Evolutionary conservation across 2,113 vertebrate species (phyloP), one percentile per base, ranked within the genome.

Genomic region (Silurus glanis): DNA sequence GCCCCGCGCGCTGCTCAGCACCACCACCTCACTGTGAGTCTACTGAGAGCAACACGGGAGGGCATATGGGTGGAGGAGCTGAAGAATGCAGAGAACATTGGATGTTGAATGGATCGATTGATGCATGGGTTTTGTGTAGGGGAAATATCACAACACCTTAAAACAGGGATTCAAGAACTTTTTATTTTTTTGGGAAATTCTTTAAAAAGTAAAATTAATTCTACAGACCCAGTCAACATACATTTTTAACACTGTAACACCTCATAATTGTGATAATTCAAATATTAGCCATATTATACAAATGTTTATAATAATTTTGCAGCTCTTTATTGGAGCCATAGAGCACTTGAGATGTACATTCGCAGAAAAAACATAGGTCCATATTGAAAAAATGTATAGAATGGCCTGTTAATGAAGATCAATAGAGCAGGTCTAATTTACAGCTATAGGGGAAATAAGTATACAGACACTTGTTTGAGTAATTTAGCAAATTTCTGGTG

Each of bases 21-120:
- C 93, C 82, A 97, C 97, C 10, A 95, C 97, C 16, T 95, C 95
- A 69, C 94, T 98, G 97, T 98, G 90, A 97, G 97, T 97, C 62
- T 16, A 61, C 59, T 55, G 47, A 72, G 9, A 23, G 10, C 28
- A 72, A n/a, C 69, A 47, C 19, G 56, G 37, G 28, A 80, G 28
- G 13, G 17, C 1, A 37, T 37, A 37, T 56, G 45, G 21, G 47
- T 56, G 23, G 9, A 83, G 10, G 53, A 72, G 28, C 6, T 10
- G 47, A 23, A 56, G 25, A 1, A 23, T 7, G 59, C n/a, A 49
- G 49, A 45, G 10, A 14, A 64, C 19, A 64, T 49, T 62, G 59
- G 79, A 85, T 84, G 64, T 17, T 72, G 67, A 6, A 21, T 59
- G 79, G 37, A 47, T 81, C 6, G 25, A 47, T 59, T 21, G 6